Evolutionary conservation across 2,888 invertebrate genomes (phyloP).

Genomic region (Ernsta delagoae): DNA sequence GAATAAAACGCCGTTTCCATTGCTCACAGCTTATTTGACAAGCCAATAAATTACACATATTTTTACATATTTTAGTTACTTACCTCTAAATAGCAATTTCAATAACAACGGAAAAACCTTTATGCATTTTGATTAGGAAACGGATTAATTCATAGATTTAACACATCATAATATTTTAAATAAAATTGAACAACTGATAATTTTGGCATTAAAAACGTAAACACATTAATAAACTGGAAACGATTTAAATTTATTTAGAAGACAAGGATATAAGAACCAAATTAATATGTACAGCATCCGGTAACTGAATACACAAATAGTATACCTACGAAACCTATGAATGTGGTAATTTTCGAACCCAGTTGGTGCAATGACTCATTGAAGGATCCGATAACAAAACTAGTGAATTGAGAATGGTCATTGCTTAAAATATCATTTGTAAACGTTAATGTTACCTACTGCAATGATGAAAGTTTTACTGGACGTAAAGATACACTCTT

Average conservation of each 20-base stretch:
- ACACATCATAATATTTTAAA: not conserved
- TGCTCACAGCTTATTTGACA: too few species aligned
- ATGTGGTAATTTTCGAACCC: conserved; percentile 22
- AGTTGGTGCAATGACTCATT: conserved; percentile 27
- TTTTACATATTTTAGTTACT: not conserved
- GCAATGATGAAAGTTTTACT: not conserved
- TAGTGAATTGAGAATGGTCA: not conserved
- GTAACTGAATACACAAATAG: conserved; percentile 19
- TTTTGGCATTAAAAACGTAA: not conserved
- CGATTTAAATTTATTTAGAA: not conserved
- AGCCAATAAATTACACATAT: not conserved
- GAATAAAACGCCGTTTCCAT: too few species aligned
- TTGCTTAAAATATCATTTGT: not conserved
- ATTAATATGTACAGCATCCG: conserved; percentile 21
- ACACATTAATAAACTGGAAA: not conserved
- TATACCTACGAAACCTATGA: conserved; percentile 6
- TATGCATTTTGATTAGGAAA: not conserved
- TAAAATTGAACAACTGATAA: conserved; percentile 1
- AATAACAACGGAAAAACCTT: not conserved
- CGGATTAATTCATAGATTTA: not conserved
- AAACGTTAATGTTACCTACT: not conserved
- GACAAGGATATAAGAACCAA: conserved; percentile 6
- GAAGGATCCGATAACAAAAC: not conserved
- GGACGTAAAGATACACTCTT: too few species aligned
- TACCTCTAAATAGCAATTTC: not conserved